Evolutionary conservation across 2,888 invertebrate species (phyloP), one percentile per base, ranked within the genome.

Genomic region (Andrena trimmerana): DNA sequence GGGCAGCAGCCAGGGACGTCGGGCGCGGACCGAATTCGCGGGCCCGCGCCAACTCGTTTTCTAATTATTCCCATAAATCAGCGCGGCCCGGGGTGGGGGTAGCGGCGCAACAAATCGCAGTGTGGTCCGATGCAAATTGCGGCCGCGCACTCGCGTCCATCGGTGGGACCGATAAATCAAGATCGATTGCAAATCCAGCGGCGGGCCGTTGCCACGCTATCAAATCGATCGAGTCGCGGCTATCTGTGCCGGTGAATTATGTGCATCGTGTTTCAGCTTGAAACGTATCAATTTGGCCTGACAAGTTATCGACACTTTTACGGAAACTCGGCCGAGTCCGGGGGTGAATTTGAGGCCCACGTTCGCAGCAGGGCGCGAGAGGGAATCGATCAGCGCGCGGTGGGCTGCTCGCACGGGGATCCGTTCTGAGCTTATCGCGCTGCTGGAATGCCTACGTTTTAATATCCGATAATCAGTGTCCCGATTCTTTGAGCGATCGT

Each of bases 51-150:
- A 50, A 66, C 71, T 20, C 65, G 80, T 80, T 81, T 72, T 60
- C 80, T 72, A 70, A 79, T 80, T 80, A 79, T 79, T 71, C 80
- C 27, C 62, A 80, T 80, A 80, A 81, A 81, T 81, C 80, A 72
- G 63, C 8, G 50, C n/a, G 2, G 31, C 24, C 27, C 29, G 27
- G 52, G 62, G 36, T 24, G 67, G 50, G 36, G 33, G 42, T 20
- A 20, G 66, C 66, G 54, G 72, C 62, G 80, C 52, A 79, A 72
- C 71, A 79, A 79, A 80, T 72, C 72, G 67, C 62, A 31, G 72
- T 67, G 80, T 72, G 80, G 79, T 67, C 71, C 79, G 72, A 81
- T 72, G 72, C 80, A 81, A 81, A 81, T 81, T 79, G 72, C 80
- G 60, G 27, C 27, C 42, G 71, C 10, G 66, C 67, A 48, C 50